A percentile compares a stretch with the other conserved stretches of the same genome.
Evolutionary conservation across 2,888 invertebrate species (phyloP).

Genomic region (Trichopria drosophilae): DNA sequence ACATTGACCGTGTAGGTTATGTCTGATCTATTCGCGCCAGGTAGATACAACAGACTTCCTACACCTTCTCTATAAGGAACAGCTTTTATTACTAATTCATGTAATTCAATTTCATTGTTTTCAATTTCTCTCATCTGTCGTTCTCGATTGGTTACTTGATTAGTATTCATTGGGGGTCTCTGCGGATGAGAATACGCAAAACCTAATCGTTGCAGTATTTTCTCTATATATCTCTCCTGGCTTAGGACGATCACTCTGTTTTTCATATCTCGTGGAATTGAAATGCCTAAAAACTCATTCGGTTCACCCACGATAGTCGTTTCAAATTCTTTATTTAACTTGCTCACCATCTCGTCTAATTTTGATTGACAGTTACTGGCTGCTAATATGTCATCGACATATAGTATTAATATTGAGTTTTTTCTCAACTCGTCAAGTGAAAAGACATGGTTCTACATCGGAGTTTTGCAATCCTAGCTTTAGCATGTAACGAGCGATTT

Average conservation of each 20-base stretch:
- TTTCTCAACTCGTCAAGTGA: slow-evolving; percentile 23
- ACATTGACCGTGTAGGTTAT: slow-evolving; percentile 21
- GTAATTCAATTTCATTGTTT: slow-evolving; percentile 5
- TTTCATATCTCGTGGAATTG: slow-evolving; percentile 19
- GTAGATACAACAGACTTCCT: slow-evolving; percentile 11
- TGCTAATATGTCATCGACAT: too few relatives aligned
- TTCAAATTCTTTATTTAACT: slow-evolving; percentile 27
- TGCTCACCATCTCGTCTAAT: slow-evolving; percentile 23
- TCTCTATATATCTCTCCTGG: slow-evolving; percentile 18
- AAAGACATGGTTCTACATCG: slow-evolving; percentile 27
- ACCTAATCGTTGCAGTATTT: slow-evolving; percentile 16
- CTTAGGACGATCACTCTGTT: slow-evolving; percentile 8
- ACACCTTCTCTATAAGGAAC: too few relatives aligned
- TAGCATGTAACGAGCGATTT: too few relatives aligned
- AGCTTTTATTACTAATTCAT: slow-evolving; percentile 8
- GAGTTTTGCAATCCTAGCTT: slow-evolving; percentile 16
- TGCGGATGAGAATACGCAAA: slow-evolving; percentile 23
- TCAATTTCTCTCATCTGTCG: neutral
- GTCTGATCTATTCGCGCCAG: too few relatives aligned
- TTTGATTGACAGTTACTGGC: slow-evolving; percentile 30
- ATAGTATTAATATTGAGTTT: slow-evolving; percentile 26
- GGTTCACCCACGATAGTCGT: slow-evolving; percentile 27
- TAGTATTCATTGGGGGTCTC: slow-evolving; percentile 25
- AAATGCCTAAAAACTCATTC: slow-evolving; percentile 28
- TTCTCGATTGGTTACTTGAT: slow-evolving; percentile 15